These are phyloP conservation scores for Sebastes trivittatus DNA, from an alignment of 2,797 vertebrate species.

Conservation along the genomic window DNA sequence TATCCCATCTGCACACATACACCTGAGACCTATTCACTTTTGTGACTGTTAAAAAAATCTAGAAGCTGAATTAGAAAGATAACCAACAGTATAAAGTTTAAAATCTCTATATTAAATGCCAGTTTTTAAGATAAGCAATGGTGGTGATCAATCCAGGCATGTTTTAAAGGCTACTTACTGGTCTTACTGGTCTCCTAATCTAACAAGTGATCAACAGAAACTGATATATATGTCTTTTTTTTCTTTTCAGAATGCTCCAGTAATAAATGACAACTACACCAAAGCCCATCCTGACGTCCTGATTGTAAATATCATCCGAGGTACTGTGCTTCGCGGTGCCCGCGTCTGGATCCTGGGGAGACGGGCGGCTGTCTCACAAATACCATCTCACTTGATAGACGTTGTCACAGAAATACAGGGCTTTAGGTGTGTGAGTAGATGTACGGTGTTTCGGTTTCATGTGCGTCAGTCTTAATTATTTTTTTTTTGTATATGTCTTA, in stretches of 20 bases:
- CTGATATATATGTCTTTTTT: background rate
- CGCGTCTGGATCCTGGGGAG: constrained; percentile 80
- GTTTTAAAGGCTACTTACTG: background rate
- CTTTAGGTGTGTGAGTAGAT: constrained; percentile 64
- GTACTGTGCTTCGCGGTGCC: constrained; percentile 70
- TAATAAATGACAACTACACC: constrained; percentile 35
- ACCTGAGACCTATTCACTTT: background rate
- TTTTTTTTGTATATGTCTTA: background rate
- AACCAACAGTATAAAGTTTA: background rate
- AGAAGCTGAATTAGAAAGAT: background rate
- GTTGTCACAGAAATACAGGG: constrained; percentile 73
- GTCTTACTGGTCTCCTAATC: background rate
- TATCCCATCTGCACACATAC: constrained; percentile 23
- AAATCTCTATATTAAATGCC: background rate
- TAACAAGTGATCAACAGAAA: background rate
- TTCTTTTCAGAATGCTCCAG: constrained; percentile 59
- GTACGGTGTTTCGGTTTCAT: background rate
- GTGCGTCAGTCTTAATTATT: background rate
- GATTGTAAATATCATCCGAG: constrained; percentile 80
- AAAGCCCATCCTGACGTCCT: constrained; percentile 57
- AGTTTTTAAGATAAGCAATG: background rate
- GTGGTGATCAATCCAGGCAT: background rate
- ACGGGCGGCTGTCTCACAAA: constrained; percentile 48
- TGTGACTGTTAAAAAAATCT: background rate
- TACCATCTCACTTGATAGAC: constrained; percentile 71